Base-by-base conservation (phyloP, 2,888 invertebrate genomes). In the Papilio gigon region DNA sequence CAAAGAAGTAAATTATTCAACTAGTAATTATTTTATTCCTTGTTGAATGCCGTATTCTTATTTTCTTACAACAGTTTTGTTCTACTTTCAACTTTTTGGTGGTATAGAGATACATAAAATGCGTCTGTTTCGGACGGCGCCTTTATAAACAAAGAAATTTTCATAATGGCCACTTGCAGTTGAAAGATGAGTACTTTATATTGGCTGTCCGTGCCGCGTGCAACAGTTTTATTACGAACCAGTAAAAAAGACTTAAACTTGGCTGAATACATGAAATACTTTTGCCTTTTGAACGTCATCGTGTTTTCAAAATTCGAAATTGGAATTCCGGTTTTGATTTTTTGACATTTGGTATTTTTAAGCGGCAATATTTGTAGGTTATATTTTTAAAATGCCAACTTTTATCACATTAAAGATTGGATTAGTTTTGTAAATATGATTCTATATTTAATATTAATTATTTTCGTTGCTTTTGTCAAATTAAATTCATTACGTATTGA, bases 221-320 rank as follows among this genome's bases (percentile, higher is more conserved):
- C 63, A 63, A 63, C 63, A 35, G 63, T 63, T 63, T 63, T 63
- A 63, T 63, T 35, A 63, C 35, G 63, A 62, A n/a, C 42, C 61
- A 4, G 44, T 62, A 63, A 50, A 63, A 63, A 63, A 62, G 17
- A 47, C 33, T 47, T 47, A 47, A 22, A 47, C 20, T 35, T 30
- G 62, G 22, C 47, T 33, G 62, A 47, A 63, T 50, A 63, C 63
- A 63, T 22, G 50, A 50, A 37, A 27, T 30, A 56, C 53, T 30
- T 56, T 56, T 56, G 30, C 53, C 30, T 56, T 56, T 56, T 56
- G 53, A 17, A 30, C 30, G 53, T 30, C 14, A n/a, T 53, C 1
- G 20, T 44, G 11, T 47, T 30, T 50, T 56, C 17, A 25, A 56
- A 56, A 30, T 56, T 56, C n/a, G 30, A 30, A 56, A 30, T 17